Base-by-base conservation (phyloP, 2,113 vertebrate genomes). In the Pseudorhombus dupliciocellatus region DNA sequence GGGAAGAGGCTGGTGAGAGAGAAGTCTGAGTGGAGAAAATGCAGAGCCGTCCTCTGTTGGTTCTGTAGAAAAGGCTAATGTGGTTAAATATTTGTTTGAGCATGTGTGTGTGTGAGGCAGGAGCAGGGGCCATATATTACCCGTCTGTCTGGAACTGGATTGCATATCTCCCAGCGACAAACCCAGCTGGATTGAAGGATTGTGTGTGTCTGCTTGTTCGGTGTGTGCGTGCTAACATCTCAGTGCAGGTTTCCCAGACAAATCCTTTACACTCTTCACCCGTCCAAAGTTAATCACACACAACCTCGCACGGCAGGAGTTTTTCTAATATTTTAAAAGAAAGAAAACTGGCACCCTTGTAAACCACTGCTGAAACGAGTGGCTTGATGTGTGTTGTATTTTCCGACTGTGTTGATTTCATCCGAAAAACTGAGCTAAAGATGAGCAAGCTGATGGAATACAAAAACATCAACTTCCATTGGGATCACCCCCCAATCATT, bases 91-190 rank as follows among this genome's bases (percentile, higher is more conserved):
- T 85, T 83, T 87, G 80, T 80, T 80, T 76, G 55, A 77, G 66
- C 4, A 20, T 40, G 63, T 44, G 79, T 24, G 42, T 31, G 61
- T 52, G 66, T 52, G 60, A 66, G 80, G 78, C 69, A 78, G 65
- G 34, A 84, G 77, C 48, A 37, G 64, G 72, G 75, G 79, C 77
- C 74, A 79, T 89, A 88, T 89, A 79, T 91, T 85, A 90, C 86
- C 72, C 57, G 24, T 67, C 75, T 89, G 87, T 88, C 88, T 91
- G 90, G 90, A 84, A 76, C 71, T 73, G 66, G 44, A 52, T 70
- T 88, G 83, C 84, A 88, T 88, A 86, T 90, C 86, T 90, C 89
- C 77, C 80, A 84, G 80, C 28, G 46, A 90, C 81, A 77, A 82
- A 76, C 88, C 73, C 90, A 87, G 89, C 87, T 89, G 87, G 88